These are phyloP conservation scores for Trypoxylus dichotomus DNA, from an alignment of 1,140 invertebrate genomes.

Conservation along the genomic window DNA sequence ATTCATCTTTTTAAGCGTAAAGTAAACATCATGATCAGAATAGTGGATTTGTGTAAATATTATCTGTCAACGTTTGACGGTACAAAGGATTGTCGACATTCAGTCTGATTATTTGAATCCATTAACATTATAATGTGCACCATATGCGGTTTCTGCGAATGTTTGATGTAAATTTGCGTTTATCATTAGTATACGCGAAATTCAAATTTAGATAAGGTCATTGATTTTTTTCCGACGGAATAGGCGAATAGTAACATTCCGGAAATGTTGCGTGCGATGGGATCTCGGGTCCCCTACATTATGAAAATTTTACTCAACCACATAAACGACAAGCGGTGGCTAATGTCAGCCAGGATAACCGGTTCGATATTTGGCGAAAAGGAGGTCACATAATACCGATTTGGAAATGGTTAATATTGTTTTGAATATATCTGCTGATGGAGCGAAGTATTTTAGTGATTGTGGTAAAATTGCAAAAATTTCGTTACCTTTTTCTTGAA, in stretches of 20 bases:
- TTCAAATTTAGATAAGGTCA: constrained; percentile 14
- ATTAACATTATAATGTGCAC: neutral
- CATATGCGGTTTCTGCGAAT: neutral
- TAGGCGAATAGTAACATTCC: neutral
- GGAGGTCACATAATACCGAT: neutral
- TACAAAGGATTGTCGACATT: neutral
- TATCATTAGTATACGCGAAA: neutral
- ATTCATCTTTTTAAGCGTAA: neutral
- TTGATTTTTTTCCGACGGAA: neutral
- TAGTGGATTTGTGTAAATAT: neutral
- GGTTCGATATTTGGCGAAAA: neutral
- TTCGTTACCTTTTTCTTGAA: no score
- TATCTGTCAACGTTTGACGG: no score
- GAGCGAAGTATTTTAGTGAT: no score
- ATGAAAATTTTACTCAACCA: neutral
- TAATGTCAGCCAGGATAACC: neutral
- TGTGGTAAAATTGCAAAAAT: no score
- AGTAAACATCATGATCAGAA: neutral
- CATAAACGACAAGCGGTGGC: neutral
- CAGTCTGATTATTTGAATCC: neutral
- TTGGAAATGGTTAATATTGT: neutral
- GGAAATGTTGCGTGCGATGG: constrained; percentile 13
- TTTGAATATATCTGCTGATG: neutral
- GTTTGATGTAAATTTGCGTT: neutral
- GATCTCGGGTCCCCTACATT: neutral